Base-by-base conservation (phyloP, 2,113 vertebrate species). In the Urocolius indicus region DNA sequence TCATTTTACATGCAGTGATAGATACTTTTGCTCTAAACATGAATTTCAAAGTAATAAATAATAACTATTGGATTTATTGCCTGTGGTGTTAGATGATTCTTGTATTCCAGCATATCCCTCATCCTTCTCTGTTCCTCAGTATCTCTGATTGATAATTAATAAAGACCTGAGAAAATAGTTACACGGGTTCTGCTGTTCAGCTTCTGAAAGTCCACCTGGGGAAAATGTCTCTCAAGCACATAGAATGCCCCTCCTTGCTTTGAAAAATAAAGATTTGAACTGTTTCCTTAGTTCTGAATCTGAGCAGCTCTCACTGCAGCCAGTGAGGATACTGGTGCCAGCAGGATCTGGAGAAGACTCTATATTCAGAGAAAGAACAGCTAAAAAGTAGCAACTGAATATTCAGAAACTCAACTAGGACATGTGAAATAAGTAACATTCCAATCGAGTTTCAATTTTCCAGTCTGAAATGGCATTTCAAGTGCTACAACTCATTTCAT, bases 1-100 rank as follows among this genome's bases (percentile, higher is more conserved):
- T 66, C 10, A 18, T 90, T 90, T 83, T 36, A 83, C 45, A 76
- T n/a, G 61, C 9, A 61, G 89, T 58, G 46, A 66, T 26, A 49
- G 32, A 59, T 32, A 41, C 7, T 74, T 87, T 62, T 74, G 15
- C 20, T 86, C 46, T 55, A 89, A 83, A 58, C 10, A 27, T 18
- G 17, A 58, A 88, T 77, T 74, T 94, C 61, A 76, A 87, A 41
- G 57, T 55, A 94, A 16, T 78, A 72, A 88, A 86, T 77, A 87
- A 59, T 74, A 83, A 57, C 54, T 93, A 83, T 20, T 84, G 41
- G 29, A 75, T 43, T 66, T 52, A 29, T 21, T 92, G 59, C 10
- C 38, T 57, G 21, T 27, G 71, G 15, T 54, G 22, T 77, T 54
- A 74, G 34, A 9, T 66, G 10, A 71, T 80, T 80, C 36, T 80